Evolutionary conservation across 2,888 invertebrate genomes (phyloP).

Genomic region (Lepidocyrtinus sp.): DNA sequence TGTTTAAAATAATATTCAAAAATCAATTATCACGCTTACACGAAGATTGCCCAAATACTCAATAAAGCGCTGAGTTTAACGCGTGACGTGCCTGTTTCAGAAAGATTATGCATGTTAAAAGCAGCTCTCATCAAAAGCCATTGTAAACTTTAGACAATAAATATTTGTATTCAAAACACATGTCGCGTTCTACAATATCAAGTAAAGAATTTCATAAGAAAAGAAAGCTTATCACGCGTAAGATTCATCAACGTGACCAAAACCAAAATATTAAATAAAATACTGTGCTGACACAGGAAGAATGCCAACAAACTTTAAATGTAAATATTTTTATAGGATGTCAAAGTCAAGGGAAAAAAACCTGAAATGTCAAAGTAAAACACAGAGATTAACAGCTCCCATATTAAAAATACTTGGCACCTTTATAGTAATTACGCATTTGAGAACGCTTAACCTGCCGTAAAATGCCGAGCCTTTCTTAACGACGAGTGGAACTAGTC

Average conservation of each 20-base stretch:
- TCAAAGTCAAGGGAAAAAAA: not conserved
- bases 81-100: not conserved
- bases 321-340: not conserved
- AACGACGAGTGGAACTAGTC: not conserved
- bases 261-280: slow-evolving; percentile 10
- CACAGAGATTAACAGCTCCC: slow-evolving; percentile 1
- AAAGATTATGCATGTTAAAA: not conserved
- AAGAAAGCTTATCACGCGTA: slow-evolving; percentile 3
- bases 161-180: slow-evolving; percentile 11
- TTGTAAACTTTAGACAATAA: not conserved
- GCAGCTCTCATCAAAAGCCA: not conserved
- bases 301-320: not conserved
- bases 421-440: slow-evolving; percentile 29
- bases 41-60: slow-evolving; percentile 6
- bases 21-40: slow-evolving; percentile 48
- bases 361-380: not conserved
- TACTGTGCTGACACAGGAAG: no score
- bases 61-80: not conserved
- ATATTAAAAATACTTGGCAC: slow-evolving; percentile 44
- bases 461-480: slow-evolving; percentile 3
- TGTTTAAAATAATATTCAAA: slow-evolving; percentile 43
- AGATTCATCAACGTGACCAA: slow-evolving; percentile 10
- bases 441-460: not conserved
- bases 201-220: not conserved
- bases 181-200: slow-evolving; percentile 24